Evolutionary conservation across 1,140 invertebrate species (phyloP).

Genomic region (Eupeodes corollae): DNA sequence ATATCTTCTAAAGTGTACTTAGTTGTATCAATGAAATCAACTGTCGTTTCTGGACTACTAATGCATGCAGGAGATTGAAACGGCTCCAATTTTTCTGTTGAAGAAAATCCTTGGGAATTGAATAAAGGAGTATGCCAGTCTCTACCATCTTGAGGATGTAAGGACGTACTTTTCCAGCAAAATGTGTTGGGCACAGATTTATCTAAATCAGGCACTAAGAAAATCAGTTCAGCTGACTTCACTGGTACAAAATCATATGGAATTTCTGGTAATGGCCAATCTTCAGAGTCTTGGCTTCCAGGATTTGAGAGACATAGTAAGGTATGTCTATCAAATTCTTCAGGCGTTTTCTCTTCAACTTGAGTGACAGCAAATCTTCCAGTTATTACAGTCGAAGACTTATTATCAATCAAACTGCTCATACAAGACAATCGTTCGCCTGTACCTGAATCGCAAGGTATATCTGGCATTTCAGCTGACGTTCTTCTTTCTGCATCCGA

Average conservation of each 20-base stretch:
- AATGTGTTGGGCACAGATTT: constrained; percentile 35
- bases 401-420: constrained; percentile 38
- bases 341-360: constrained; percentile 24
- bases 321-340: constrained; percentile 25
- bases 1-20: constrained; percentile 47
- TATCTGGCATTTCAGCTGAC: constrained; percentile 68
- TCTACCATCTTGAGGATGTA: constrained; percentile 46
- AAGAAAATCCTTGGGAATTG: constrained; percentile 51
- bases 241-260: constrained; percentile 39
- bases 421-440: constrained; percentile 29
- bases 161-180: constrained; percentile 32
- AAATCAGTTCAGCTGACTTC: constrained; percentile 25
- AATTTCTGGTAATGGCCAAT: constrained; percentile 56
- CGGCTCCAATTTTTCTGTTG: constrained; percentile 72
- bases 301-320: constrained; percentile 35
- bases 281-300: constrained; percentile 53
- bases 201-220: constrained; percentile 30
- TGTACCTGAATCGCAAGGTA: constrained; percentile 56
- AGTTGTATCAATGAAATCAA: constrained; percentile 45
- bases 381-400: constrained; percentile 38
- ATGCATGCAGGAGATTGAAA: constrained; percentile 69
- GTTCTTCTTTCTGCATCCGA: constrained; percentile 65
- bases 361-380: constrained; percentile 35
- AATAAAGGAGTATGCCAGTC: constrained; percentile 69
- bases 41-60: constrained; percentile 52